Evolutionary conservation across 2,797 vertebrate species (phyloP).

Genomic region (Amniataba percoides): DNA sequence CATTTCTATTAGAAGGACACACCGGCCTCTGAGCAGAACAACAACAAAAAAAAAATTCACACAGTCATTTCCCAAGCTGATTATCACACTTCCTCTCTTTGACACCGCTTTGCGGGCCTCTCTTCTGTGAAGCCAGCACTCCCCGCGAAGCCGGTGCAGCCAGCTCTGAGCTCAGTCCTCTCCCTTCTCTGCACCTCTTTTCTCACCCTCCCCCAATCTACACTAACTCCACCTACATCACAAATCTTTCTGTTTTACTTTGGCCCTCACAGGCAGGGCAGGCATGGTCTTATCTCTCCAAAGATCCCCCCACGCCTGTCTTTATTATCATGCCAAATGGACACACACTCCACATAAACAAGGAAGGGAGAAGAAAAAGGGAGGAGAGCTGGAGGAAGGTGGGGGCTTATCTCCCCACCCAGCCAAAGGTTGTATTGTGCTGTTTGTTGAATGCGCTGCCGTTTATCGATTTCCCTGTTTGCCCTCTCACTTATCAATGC

Average conservation of each 20-base stretch:
- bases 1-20: conserved; percentile 66
- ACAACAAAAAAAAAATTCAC: conserved; percentile 40
- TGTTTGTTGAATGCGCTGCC: conserved; percentile 57
- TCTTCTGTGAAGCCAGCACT: conserved; percentile 28
- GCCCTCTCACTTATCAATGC: conserved; percentile 67
- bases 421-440: conserved; percentile 75
- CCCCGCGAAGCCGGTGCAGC: conserved; percentile 19
- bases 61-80: conserved; percentile 68
- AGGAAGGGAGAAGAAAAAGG: conserved; percentile 15
- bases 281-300: conserved; percentile 44
- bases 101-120: conserved; percentile 14
- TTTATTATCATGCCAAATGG: conserved; percentile 33
- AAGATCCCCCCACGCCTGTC: not conserved
- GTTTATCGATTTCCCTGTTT: conserved; percentile 62
- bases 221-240: conserved; percentile 73
- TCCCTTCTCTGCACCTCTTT: conserved; percentile 45
- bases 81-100: conserved; percentile 71
- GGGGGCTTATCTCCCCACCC: conserved; percentile 63
- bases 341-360: conserved; percentile 45
- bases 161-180: conserved; percentile 35
- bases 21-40: conserved; percentile 12
- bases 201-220: conserved; percentile 47
- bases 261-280: not conserved
- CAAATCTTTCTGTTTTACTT: conserved; percentile 44
- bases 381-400: conserved; percentile 11